phyloP scores from a whole-genome alignment of 2,797 vertebrate species.

The Sparus aurata region DNA sequence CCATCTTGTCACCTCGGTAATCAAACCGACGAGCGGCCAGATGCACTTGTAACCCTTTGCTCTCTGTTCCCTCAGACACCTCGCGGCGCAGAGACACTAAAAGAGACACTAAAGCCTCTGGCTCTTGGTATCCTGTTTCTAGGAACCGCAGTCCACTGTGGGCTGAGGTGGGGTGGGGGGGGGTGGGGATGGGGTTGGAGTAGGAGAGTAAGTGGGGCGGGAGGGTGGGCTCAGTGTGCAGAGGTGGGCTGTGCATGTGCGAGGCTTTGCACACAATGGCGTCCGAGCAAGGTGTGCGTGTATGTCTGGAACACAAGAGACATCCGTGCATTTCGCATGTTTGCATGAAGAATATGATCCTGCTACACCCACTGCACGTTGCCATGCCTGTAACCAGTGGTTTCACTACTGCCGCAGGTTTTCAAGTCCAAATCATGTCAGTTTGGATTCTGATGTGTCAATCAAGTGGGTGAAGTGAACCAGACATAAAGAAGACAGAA shows the following conservation, averaged over 20 bases:
- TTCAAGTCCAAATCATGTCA: neutral
- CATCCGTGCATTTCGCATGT: neutral
- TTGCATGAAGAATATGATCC: conserved; percentile 1
- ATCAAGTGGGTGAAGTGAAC: neutral
- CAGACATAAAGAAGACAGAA: conserved; percentile 20
- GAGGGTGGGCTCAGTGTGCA: conserved; percentile 16
- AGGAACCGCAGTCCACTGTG: conserved; percentile 49
- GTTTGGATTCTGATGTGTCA: conserved; percentile 4
- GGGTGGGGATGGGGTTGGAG: neutral
- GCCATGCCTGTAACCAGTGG: neutral
- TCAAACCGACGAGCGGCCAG: conserved; percentile 41
- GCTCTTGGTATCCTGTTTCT: conserved; percentile 63
- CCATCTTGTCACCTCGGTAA: conserved; percentile 58
- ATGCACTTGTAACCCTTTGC: conserved; percentile 50
- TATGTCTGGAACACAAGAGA: neutral
- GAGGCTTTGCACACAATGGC: conserved; percentile 18
- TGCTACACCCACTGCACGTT: neutral
- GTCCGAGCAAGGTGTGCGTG: conserved; percentile 16
- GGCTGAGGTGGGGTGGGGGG: conserved; percentile 9
- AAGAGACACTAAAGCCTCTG: conserved; percentile 36
- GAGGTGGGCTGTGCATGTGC: conserved; percentile 23
- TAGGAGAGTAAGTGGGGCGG: neutral
- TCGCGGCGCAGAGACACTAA: conserved; percentile 29
- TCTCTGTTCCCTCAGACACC: conserved; percentile 47
- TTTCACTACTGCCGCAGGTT: conserved; percentile 6